Conservation (phyloP, 2,113 vertebrate species). For the Ceyx cyanopectus region DNA sequence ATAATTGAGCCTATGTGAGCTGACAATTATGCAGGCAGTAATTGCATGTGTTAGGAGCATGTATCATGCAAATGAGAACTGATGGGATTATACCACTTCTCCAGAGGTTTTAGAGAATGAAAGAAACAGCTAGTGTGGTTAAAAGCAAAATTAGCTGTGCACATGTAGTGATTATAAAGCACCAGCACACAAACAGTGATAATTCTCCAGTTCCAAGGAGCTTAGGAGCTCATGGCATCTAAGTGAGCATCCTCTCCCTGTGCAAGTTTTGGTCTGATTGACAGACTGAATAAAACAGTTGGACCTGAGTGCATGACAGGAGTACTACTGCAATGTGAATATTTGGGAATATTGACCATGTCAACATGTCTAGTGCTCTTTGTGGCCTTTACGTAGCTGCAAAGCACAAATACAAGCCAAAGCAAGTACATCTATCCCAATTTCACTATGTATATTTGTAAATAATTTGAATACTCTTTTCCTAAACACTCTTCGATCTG, state of each 20-base stretch:
- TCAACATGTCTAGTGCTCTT: not conserved
- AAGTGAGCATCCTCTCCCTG: not conserved
- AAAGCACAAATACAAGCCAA: not conserved
- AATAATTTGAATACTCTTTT: not conserved
- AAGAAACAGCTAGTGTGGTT: not conserved
- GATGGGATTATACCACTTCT: not conserved
- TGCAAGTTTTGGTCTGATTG: not conserved
- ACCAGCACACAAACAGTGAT: not conserved
- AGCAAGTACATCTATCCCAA: not conserved
- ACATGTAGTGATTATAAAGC: not conserved
- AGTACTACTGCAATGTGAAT: not conserved
- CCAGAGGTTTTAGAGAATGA: not conserved
- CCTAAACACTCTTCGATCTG: not conserved
- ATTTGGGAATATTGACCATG: not conserved
- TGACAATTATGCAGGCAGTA: not conserved
- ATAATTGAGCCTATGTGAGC: slow-evolving; percentile 7
- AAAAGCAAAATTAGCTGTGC: slow-evolving; percentile 22
- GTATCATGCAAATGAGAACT: slow-evolving; percentile 37
- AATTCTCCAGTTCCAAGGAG: not conserved
- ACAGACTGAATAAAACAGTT: not conserved
- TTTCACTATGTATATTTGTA: not conserved
- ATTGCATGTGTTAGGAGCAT: slow-evolving; percentile 8
- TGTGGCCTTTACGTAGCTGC: not conserved
- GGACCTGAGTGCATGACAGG: rapidly evolving
- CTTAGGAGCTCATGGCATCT: not conserved